Percentiles rank a stretch among this genome's conserved stretches.
Conservation (phyloP, 2,113 vertebrate genomes). For the Paralichthys olivaceus region DNA sequence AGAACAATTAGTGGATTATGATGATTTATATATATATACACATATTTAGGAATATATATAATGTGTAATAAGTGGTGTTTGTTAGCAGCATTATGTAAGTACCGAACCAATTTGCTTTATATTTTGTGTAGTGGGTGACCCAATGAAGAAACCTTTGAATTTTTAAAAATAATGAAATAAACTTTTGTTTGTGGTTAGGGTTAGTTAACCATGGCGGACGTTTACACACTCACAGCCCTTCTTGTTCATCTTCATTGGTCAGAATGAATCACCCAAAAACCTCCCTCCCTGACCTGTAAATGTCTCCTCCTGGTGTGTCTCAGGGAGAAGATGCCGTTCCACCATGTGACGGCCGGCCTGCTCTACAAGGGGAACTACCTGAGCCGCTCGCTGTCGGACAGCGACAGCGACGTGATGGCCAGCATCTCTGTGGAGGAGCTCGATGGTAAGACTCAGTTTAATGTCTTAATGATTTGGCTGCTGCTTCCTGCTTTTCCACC, state of each 20-base stretch:
- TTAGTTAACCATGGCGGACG: too few species aligned
- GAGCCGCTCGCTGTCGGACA: conserved; percentile 94
- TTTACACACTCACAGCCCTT: too few species aligned
- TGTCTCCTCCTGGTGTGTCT: background rate
- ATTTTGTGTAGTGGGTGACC: too few species aligned
- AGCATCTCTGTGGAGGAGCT: conserved; percentile 97
- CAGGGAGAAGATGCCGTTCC: conserved; percentile 99
- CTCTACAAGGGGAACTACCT: conserved; percentile 98
- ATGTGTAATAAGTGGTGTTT: too few species aligned
- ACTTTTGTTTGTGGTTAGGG: too few species aligned
- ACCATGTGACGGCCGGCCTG: conserved; percentile 97
- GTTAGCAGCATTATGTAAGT: too few species aligned
- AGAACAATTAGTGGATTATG: too few species aligned
- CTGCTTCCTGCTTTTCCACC: background rate
- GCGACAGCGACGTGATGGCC: conserved; percentile 93
- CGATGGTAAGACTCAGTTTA: conserved; percentile 85
- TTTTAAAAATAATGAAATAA: too few species aligned
- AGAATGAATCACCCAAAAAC: background rate
- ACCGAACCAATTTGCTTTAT: too few species aligned
- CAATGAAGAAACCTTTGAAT: too few species aligned
- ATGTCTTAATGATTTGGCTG: conserved; percentile 19
- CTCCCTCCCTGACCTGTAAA: conserved; percentile 5
- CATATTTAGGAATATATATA: too few species aligned
- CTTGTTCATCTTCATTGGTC: background rate
- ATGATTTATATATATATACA: too few species aligned